Conservation (phyloP, 2,888 invertebrate genomes). For the Calameuta idolon region DNA sequence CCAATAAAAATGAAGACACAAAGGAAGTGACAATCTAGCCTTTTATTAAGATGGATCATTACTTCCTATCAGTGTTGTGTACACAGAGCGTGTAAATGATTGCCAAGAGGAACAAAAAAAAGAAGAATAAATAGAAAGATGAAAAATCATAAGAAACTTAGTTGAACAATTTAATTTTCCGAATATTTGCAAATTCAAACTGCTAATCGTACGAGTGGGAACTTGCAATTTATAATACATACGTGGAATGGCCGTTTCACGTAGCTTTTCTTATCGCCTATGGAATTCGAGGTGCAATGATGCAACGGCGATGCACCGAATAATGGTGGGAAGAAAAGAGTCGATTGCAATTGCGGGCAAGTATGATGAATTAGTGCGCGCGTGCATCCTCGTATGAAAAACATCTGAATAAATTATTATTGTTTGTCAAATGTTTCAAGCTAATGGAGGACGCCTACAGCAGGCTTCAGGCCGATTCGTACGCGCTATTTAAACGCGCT, state of each 20-base stretch:
- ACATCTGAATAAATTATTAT: slow-evolving; percentile 67
- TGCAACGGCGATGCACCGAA: not conserved
- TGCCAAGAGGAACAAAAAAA: not conserved
- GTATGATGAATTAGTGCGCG: slow-evolving; percentile 15
- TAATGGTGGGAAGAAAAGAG: not conserved
- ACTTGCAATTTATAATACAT: not conserved
- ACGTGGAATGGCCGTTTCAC: slow-evolving; percentile 15
- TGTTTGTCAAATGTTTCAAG: slow-evolving; percentile 64
- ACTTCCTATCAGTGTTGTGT: not conserved
- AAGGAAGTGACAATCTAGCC: slow-evolving; percentile 11
- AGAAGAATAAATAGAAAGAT: not conserved
- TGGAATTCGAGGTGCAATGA: not conserved
- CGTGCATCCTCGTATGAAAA: slow-evolving; percentile 48
- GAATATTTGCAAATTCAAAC: not conserved
- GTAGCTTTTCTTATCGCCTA: not conserved
- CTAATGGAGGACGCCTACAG: slow-evolving; percentile 37
- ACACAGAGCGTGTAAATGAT: not conserved
- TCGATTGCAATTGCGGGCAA: not conserved
- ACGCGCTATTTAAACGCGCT: slow-evolving; percentile 59
- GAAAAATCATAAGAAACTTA: not conserved
- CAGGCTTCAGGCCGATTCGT: slow-evolving; percentile 17
- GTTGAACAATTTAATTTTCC: not conserved
- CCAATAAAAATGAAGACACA: slow-evolving; percentile 7
- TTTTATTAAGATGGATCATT: not conserved
- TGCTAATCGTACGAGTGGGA: too few relatives aligned